Evolutionary conservation across 2,113 vertebrate genomes (phyloP).

Genomic region (Hyla sarda): DNA sequence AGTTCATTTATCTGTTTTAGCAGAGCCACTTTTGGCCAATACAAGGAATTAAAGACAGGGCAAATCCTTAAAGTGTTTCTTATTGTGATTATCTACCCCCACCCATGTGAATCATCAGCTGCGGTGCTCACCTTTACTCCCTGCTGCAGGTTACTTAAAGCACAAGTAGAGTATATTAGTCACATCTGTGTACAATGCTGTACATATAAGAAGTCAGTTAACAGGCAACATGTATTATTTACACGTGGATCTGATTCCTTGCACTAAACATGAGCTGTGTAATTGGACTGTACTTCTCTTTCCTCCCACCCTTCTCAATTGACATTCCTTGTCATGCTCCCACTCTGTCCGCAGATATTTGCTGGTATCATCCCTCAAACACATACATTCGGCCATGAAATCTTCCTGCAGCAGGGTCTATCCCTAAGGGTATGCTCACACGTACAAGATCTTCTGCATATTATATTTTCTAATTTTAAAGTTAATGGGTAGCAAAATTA

Average conservation of each 20-base stretch:
- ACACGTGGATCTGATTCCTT: not conserved
- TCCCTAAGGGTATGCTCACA: not conserved
- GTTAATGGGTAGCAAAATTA: too few species aligned
- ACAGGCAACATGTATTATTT: slow-evolving; percentile 7
- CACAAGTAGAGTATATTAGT: not conserved
- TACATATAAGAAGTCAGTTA: not conserved
- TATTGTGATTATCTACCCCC: not conserved
- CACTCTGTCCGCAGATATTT: slow-evolving; percentile 25
- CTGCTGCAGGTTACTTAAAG: not conserved
- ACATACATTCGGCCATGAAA: not conserved
- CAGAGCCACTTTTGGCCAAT: not conserved
- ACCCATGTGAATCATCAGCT: slow-evolving; percentile 2
- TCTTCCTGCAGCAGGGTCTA: not conserved
- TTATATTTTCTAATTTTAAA: too few species aligned
- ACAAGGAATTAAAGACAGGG: not conserved
- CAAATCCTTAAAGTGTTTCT: not conserved
- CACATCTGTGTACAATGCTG: not conserved
- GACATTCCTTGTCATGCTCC: not conserved
- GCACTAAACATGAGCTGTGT: slow-evolving; percentile 21
- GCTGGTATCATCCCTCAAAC: not conserved
- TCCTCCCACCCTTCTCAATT: slow-evolving; percentile 45
- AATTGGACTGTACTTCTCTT: slow-evolving; percentile 7
- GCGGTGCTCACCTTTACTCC: not conserved
- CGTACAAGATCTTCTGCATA: too few species aligned
- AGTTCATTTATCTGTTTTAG: not conserved